Evolutionary conservation across 2,113 vertebrate genomes (phyloP), one percentile per base, ranked within the genome.

Genomic region (Balaenoptera acutorostrata): DNA sequence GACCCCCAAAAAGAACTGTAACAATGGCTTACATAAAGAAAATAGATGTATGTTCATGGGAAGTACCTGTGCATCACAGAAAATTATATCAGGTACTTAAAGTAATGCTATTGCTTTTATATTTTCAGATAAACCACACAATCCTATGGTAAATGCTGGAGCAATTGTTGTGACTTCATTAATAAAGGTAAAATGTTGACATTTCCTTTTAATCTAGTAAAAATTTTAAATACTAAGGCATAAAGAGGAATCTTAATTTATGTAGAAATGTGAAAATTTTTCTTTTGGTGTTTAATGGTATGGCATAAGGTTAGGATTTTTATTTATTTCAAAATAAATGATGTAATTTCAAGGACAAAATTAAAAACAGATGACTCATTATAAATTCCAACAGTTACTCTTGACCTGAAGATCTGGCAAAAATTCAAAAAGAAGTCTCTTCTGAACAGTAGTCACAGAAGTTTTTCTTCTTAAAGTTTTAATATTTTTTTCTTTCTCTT

Each of bases 91-190:
- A 89, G 33, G 18, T 86, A 90, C 96, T 93, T 77, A 23, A 92
- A 94, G 64, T 93, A 84, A 63, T 77, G 39, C 6, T 66, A 0
- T 90, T 77, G 6, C 21, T 75, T 92, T 49, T 93, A 20, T 96
- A 55, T 98, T 98, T 98, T 96, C 99, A 99, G 99, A 99, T 98
- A 99, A 99, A 97, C 99, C 99, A 71, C 99, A 99, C 98, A 99
- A 99, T 98, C 99, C 99, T 97, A 99, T 99, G 99, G 99, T 99
- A 96, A 99, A 99, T 93, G 99, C 99, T 88, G 99, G 99, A 80
- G 99, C 99, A 78, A 99, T 99, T 98, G 99, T 99, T 95, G 98
- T 99, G 74, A 99, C 99, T 6, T 99, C 99, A 64, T 99, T 99
- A 98, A 99, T 99, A 96, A 99, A 99, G 99, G 99, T 99, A 99